Conservation (phyloP, 1,140 invertebrate species). For the Ptiloglossa arizonensis region DNA sequence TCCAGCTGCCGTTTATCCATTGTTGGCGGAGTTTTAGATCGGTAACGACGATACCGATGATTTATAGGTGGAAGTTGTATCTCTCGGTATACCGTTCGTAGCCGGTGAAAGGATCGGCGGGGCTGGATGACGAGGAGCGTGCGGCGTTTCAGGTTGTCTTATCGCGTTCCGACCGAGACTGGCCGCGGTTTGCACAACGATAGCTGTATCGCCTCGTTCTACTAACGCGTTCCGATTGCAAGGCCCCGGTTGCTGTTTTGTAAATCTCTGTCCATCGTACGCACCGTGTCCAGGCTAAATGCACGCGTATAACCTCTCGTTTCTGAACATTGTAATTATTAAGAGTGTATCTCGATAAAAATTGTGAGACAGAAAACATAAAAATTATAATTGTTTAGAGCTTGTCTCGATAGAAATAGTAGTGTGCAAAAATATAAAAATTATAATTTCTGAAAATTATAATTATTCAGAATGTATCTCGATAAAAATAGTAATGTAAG, state of each 20-base stretch:
- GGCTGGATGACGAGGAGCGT: slow-evolving; percentile 20
- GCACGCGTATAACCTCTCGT: no score
- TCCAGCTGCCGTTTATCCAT: slow-evolving; percentile 32
- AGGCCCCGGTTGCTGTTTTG: not conserved
- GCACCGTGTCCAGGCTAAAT: no score
- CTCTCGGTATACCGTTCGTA: slow-evolving; percentile 28
- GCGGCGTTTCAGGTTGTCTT: slow-evolving; percentile 47
- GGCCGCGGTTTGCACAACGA: slow-evolving; percentile 47
- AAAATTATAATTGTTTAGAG: no score
- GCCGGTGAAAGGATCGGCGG: slow-evolving; percentile 28
- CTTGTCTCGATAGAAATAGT: no score
- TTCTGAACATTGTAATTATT: no score
- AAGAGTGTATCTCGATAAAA: no score
- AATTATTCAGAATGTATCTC: no score
- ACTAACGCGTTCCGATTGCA: slow-evolving; percentile 27
- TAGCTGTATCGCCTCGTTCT: slow-evolving; percentile 51
- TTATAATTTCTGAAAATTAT: no score
- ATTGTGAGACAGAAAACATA: no score
- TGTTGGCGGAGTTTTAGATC: slow-evolving; percentile 33
- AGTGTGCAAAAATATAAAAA: no score
- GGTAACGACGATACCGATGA: slow-evolving; percentile 47
- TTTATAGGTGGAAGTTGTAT: slow-evolving; percentile 40
- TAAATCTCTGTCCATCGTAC: not conserved
- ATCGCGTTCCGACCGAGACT: slow-evolving; percentile 23
- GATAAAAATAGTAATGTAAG: no score